Conservation (phyloP, 1,140 invertebrate genomes). For the roundworm (Caenorhabditis elegans) region WBcel235 BX284604.4:6260001-6260500, state of each 20-base stretch:
- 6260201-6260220: too few species aligned
- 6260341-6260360: too few species aligned
- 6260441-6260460: too few species aligned
- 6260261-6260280: too few species aligned
- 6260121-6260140: not conserved
- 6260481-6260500: too few species aligned
- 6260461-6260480: too few species aligned
- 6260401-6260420: too few species aligned
- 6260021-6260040: not conserved
- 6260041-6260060: not conserved
- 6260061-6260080: conserved; percentile 19
- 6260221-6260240: too few species aligned
- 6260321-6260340: not conserved
- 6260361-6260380: too few species aligned
- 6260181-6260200: not conserved
- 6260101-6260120: not conserved
- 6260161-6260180: conserved; percentile 16
- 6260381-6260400: too few species aligned
- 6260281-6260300: not conserved
- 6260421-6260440: too few species aligned
- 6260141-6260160: conserved; percentile 4
- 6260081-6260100: conserved; percentile 1
- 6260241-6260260: too few species aligned
- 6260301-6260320: not conserved
- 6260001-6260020: not conserved